Evolutionary conservation across 2,888 invertebrate species (phyloP).

Genomic region (Athripsodes cinereus): DNA sequence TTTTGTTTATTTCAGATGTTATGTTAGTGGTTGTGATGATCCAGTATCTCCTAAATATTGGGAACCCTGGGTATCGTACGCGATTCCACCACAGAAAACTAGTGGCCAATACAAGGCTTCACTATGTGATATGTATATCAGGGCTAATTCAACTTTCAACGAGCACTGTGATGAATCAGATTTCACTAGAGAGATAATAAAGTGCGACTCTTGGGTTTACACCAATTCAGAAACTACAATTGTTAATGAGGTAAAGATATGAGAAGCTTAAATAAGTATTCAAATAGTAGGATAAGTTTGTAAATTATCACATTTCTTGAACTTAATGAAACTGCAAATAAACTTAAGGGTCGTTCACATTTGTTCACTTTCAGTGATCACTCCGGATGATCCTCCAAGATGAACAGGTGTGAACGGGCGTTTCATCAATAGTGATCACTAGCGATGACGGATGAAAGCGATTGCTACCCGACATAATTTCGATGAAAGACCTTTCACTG

Average conservation of each 20-base stretch:
- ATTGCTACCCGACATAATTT: too few species aligned
- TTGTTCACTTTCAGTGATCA: too few species aligned
- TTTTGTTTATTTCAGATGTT: slow-evolving; percentile 38
- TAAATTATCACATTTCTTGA: too few species aligned
- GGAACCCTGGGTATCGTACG: slow-evolving; percentile 42
- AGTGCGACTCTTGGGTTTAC: slow-evolving; percentile 49
- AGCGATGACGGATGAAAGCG: too few species aligned
- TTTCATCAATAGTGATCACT: too few species aligned
- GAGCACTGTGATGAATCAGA: slow-evolving; percentile 34
- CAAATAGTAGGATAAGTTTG: too few species aligned
- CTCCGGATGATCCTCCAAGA: too few species aligned
- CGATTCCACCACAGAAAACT: slow-evolving; percentile 39
- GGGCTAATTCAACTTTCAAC: slow-evolving; percentile 29
- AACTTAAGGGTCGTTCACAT: too few species aligned
- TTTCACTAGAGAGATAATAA: slow-evolving; percentile 36
- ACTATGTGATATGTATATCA: slow-evolving; percentile 34
- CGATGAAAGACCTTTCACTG: too few species aligned
- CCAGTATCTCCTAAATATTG: slow-evolving; percentile 33
- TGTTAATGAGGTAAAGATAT: slow-evolving; percentile 46
- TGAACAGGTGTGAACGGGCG: too few species aligned
- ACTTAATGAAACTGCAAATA: too few species aligned
- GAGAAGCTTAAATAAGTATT: slow-evolving; percentile 5
- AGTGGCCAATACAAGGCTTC: slow-evolving; percentile 32
- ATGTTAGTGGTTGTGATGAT: slow-evolving; percentile 51
- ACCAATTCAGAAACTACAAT: slow-evolving; percentile 47